Percentiles rank a stretch among this genome's conserved stretches.
Conservation (phyloP, 2,113 vertebrate genomes). For the Sardina pilchardus region DNA sequence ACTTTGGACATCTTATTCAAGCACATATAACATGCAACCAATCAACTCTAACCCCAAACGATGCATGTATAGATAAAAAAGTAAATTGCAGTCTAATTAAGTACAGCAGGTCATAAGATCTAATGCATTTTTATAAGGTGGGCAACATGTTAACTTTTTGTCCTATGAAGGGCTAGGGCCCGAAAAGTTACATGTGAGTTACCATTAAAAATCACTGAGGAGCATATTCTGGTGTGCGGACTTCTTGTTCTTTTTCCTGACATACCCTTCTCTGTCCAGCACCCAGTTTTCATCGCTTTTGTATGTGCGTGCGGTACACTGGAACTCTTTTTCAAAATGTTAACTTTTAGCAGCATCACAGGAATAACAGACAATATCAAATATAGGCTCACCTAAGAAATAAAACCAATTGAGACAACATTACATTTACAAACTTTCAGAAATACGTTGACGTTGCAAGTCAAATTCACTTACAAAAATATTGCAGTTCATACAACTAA, state of each 20-base stretch:
- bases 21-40: not conserved
- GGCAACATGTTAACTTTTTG: no score
- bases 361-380: not conserved
- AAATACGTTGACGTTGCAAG: not conserved
- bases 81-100: not conserved
- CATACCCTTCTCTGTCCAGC: no score
- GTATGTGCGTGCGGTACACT: no score
- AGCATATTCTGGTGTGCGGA: no score
- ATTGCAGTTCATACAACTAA: not conserved
- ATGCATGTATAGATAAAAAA: not conserved
- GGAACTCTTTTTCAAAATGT: no score
- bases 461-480: slow-evolving; percentile 16
- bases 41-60: not conserved
- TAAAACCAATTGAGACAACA: not conserved
- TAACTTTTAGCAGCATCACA: not conserved
- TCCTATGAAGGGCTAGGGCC: no score
- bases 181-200: no score
- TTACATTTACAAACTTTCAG: not conserved
- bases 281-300: no score
- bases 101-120: not conserved
- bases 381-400: not conserved
- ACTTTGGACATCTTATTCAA: not conserved
- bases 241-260: no score
- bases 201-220: no score
- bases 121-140: not conserved